Percentiles rank a stretch among this genome's conserved stretches.
phyloP scores from a whole-genome alignment of 2,113 vertebrate species.

The Spea bombifrons region DNA sequence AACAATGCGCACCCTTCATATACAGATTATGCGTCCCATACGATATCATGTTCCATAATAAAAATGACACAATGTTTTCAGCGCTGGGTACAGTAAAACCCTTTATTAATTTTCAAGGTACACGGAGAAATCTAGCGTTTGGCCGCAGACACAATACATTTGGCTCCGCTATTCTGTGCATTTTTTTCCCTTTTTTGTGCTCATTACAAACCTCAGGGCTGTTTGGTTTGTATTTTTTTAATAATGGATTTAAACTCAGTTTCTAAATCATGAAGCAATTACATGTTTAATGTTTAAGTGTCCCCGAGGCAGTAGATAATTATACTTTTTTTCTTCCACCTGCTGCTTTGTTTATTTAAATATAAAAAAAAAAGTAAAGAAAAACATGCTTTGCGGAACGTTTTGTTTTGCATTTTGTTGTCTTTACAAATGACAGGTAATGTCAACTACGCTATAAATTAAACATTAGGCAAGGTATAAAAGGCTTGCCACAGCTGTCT shows the following conservation, averaged over 20 bases:
- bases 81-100: no score
- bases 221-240: background rate
- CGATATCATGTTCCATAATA: no score
- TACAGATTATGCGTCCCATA: no score
- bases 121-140: no score
- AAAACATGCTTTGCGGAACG: slow-evolving; percentile 19
- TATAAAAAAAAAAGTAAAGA: background rate
- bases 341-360: slow-evolving; percentile 25
- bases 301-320: background rate
- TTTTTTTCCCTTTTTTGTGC: no score
- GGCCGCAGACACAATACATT: no score
- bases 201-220: background rate
- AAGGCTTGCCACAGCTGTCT: background rate
- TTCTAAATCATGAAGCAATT: slow-evolving; percentile 9
- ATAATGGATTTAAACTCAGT: background rate
- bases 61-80: no score
- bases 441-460: background rate
- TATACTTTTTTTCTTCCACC: background rate
- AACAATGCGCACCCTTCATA: no score
- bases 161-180: no score
- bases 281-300: background rate
- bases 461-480: background rate
- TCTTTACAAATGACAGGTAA: slow-evolving; percentile 22
- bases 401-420: slow-evolving; percentile 36
- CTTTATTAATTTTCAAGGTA: no score